Evolutionary conservation across 2,113 vertebrate genomes (phyloP), one percentile per base, ranked within the genome.

Genomic region (Bufo bufo): DNA sequence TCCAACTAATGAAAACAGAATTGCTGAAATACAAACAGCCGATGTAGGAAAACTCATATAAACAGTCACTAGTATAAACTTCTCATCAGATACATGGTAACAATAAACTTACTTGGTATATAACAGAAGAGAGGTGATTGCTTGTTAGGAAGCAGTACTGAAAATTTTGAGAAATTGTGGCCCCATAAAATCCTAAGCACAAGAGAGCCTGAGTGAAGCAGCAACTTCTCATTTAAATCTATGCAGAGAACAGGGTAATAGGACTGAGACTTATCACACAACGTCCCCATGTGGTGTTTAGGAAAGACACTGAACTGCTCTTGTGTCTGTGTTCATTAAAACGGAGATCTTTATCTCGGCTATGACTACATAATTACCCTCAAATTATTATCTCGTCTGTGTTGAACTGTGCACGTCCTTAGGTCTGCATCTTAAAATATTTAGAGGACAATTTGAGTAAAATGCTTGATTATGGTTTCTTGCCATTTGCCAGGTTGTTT

Each of bases 301-400:
- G 59, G 45, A 74, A 49, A 66, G 56, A 71, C 58, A 66, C 45
- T 74, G 45, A 82, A 82, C 54, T 79, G 61, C 23, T 79, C 23
- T 56, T 43, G 16, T 50, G 58, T 71, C 66, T 52, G 66, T 74
- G 56, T 75, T 82, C 66, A 87, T 87, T 82, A 87, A 61, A 74
- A 52, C 10, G 33, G 10, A 87, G 69, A 82, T 82, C 79, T 87
- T 87, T 87, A 87, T 87, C 86, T 59, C 43, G 69, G 56, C 54
- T 74, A 59, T 16, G 56, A 72, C 79, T 75, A 61, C 69, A 87
- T 72, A 82, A 87, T 87, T 75, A 82, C 54, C 66, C 59, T 81
- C 54, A 87, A 54, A 82, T 87, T 87, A 87, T 61, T 52, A 82
- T 59, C 20, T 82, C 66, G 63, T 74, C 78, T 82, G 4, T 49